Evolutionary conservation across 2,113 vertebrate species (phyloP).

Genomic region (Jacana jacana): DNA sequence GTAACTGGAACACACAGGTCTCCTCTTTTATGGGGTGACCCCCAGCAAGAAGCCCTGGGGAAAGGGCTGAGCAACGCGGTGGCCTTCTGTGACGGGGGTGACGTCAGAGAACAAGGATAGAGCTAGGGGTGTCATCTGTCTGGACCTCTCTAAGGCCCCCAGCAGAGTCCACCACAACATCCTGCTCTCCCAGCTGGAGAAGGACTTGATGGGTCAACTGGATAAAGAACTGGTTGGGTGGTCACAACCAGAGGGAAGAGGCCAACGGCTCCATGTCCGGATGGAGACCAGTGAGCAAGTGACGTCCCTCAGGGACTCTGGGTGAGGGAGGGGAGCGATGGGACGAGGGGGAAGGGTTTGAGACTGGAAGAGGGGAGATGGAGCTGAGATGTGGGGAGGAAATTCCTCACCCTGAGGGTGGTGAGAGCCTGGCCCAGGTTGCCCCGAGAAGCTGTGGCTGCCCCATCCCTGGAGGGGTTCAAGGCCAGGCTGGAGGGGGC

Average conservation of each 20-base stretch:
- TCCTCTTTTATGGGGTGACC: not conserved
- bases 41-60: not conserved
- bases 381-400: too few species aligned
- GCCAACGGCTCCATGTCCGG: too few species aligned
- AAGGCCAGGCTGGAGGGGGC: not conserved
- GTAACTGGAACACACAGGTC: not conserved
- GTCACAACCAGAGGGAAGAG: not conserved
- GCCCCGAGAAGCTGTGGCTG: not conserved
- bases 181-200: not conserved
- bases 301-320: too few species aligned
- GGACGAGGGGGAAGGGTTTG: too few species aligned
- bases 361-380: too few species aligned
- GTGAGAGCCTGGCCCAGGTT: too few species aligned
- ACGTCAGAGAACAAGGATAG: not conserved
- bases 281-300: too few species aligned
- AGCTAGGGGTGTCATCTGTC: not conserved
- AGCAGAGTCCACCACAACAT: not conserved
- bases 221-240: not conserved
- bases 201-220: not conserved
- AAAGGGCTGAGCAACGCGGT: not conserved
- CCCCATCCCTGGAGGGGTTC: not conserved
- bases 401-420: too few species aligned
- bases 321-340: too few species aligned
- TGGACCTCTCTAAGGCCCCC: not conserved
- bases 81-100: not conserved